phyloP scores from a whole-genome alignment of 2,888 invertebrate genomes.

The Chrysolina haemoptera region DNA sequence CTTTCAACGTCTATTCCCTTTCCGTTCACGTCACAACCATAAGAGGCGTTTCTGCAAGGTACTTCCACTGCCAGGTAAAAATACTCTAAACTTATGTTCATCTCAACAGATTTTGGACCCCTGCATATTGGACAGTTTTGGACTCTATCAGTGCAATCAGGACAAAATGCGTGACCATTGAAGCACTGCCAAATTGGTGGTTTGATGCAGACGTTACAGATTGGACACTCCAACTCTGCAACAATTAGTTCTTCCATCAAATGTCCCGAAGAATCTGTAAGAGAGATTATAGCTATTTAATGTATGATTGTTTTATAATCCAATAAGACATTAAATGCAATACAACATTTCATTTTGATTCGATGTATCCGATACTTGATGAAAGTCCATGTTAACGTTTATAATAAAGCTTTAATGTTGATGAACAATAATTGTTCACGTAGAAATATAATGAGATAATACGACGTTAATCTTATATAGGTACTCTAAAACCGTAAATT shows the following conservation, averaged over 20 bases:
- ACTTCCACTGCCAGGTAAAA: slow-evolving; percentile 39
- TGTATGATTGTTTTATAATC: too few species aligned
- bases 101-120: slow-evolving; percentile 23
- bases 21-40: slow-evolving; percentile 48
- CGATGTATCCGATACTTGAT: too few species aligned
- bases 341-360: too few species aligned
- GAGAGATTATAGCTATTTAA: too few species aligned
- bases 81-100: slow-evolving; percentile 30
- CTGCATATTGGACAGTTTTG: slow-evolving; percentile 43
- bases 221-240: slow-evolving; percentile 47
- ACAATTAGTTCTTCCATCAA: neutral
- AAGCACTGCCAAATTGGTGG: slow-evolving; percentile 56
- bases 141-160: slow-evolving; percentile 46
- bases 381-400: too few species aligned
- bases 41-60: slow-evolving; percentile 48
- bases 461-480: too few species aligned
- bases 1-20: slow-evolving; percentile 38
- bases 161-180: slow-evolving; percentile 57
- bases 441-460: too few species aligned
- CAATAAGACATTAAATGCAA: too few species aligned
- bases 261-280: too few species aligned
- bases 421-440: too few species aligned
- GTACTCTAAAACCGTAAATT: too few species aligned
- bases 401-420: too few species aligned
- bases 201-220: slow-evolving; percentile 54